phyloP scores from a whole-genome alignment of 2,797 vertebrate genomes.

The Alosa sapidissima region DNA sequence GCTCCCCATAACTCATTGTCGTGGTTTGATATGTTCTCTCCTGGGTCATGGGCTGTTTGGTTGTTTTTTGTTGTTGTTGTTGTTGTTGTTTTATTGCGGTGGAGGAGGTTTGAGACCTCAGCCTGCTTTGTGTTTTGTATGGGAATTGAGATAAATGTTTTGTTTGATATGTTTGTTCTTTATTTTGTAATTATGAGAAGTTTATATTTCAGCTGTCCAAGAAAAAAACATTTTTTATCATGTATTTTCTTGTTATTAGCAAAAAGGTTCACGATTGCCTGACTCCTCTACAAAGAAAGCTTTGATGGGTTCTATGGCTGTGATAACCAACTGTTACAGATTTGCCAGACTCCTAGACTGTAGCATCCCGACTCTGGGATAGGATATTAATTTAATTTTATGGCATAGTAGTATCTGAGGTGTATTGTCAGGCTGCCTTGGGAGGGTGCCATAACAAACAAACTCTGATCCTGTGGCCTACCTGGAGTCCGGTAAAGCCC shows the following conservation, averaged over 20 bases:
- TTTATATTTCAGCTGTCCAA: background rate
- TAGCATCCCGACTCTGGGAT: background rate
- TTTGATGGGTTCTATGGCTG: background rate
- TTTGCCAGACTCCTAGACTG: background rate
- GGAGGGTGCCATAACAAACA: background rate
- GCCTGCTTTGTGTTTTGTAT: background rate
- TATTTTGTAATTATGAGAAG: background rate
- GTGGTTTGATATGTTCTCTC: background rate
- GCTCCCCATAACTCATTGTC: background rate
- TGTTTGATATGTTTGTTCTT: background rate
- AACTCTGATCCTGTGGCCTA: background rate
- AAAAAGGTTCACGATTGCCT: background rate
- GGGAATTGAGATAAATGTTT: background rate
- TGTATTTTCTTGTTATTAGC: background rate
- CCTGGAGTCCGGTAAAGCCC: background rate
- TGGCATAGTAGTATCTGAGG: background rate
- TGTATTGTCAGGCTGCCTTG: background rate
- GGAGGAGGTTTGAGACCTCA: background rate
- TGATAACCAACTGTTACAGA: background rate
- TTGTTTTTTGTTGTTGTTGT: background rate
- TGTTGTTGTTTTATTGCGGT: background rate
- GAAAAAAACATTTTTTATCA: background rate
- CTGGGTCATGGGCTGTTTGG: background rate
- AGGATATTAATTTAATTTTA: slow-evolving; percentile 10
- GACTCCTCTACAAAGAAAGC: background rate